phyloP scores from a whole-genome alignment of 2,888 invertebrate genomes.

The Habrosyne pyritoides region DNA sequence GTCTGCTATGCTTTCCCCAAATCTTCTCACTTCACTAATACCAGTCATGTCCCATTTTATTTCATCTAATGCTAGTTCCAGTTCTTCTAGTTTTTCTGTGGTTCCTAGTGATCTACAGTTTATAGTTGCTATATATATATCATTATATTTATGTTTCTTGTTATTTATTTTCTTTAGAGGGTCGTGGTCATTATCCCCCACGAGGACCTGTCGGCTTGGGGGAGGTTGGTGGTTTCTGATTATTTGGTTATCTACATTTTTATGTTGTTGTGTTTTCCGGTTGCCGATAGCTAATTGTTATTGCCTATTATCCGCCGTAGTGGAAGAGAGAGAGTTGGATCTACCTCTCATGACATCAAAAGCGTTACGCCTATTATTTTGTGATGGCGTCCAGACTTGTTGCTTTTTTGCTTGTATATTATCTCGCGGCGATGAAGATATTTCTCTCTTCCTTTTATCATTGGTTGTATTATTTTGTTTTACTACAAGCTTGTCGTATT shows the following conservation, averaged over 20 bases:
- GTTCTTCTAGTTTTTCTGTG: conserved; percentile 19
- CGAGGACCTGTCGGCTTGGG: neutral
- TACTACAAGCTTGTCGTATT: conserved; percentile 9
- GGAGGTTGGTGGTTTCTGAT: neutral
- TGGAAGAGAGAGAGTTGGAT: conserved; percentile 8
- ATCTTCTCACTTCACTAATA: conserved; percentile 26
- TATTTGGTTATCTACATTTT: neutral
- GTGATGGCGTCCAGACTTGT: neutral
- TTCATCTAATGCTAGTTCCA: conserved; percentile 16
- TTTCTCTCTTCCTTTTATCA: neutral
- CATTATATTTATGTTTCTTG: conserved; percentile 16
- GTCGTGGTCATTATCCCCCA: conserved; percentile 23
- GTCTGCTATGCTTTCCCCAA: conserved; percentile 28
- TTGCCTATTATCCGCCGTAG: conserved; percentile 4
- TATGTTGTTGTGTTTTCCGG: conserved; percentile 2
- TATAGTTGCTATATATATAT: conserved; percentile 12
- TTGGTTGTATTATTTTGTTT: conserved; percentile 5
- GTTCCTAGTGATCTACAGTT: conserved; percentile 25
- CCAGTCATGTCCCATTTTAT: conserved; percentile 13
- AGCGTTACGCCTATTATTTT: conserved; percentile 10
- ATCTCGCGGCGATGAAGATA: conserved; percentile 4
- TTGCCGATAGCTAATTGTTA: conserved; percentile 10
- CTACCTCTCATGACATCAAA: conserved; percentile 14
- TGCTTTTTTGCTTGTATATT: conserved; percentile 8
- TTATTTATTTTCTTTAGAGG: conserved; percentile 23